These are phyloP conservation scores for Caenorhabditis angaria DNA, from an alignment of 2,888 invertebrate species.

Conservation along the genomic window DNA sequence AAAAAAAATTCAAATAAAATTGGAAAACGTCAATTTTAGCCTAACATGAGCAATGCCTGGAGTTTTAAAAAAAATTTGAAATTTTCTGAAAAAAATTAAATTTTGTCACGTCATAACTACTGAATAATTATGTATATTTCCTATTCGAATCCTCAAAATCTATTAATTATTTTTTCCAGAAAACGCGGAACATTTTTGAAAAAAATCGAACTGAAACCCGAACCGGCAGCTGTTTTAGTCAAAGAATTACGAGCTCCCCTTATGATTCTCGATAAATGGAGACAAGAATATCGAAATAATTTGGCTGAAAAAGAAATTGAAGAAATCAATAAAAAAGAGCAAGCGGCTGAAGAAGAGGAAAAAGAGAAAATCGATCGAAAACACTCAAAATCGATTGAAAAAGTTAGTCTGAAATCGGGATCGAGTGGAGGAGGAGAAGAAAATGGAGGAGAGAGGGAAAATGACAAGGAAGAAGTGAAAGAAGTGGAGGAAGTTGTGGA, in stretches of 20 bases:
- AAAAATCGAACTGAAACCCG: slow-evolving; percentile 21
- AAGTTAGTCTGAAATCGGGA: background rate
- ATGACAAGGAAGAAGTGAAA: slow-evolving; percentile 1
- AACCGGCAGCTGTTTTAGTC: slow-evolving; percentile 16
- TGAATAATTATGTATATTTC: background rate
- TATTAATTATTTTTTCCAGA: slow-evolving; percentile 1
- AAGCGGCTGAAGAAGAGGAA: background rate
- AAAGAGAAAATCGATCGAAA: background rate
- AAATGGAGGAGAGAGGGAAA: background rate
- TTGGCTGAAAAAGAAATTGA: background rate
- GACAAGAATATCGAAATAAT: background rate
- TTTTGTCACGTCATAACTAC: too few relatives aligned
- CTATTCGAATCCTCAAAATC: too few relatives aligned
- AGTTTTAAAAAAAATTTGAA: too few relatives aligned
- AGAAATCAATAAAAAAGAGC: background rate
- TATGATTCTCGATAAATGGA: slow-evolving; percentile 8
- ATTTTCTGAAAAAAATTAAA: too few relatives aligned
- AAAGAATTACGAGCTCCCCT: slow-evolving; percentile 35
- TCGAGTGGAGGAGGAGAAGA: background rate
- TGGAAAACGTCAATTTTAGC: too few relatives aligned
- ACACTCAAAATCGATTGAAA: background rate
- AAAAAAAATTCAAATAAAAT: too few relatives aligned
- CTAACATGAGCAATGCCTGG: too few relatives aligned
- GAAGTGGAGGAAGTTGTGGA: slow-evolving; percentile 14
- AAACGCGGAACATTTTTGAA: slow-evolving; percentile 35